Evolutionary conservation across 2,113 vertebrate genomes (phyloP).

Genomic region (Turdus rufiventris): DNA sequence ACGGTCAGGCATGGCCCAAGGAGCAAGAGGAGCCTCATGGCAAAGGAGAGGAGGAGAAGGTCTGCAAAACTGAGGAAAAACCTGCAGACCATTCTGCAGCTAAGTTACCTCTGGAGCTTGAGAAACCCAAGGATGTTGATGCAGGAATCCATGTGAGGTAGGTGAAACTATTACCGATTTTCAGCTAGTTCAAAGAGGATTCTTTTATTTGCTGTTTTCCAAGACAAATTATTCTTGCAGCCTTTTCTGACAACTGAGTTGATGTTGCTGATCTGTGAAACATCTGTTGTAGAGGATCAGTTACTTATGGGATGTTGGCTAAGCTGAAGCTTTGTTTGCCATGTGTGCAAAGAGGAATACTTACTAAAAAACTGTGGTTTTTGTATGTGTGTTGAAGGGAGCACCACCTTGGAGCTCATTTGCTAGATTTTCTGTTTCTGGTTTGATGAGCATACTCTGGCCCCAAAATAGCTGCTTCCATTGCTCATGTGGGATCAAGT

Average conservation of each 20-base stretch:
- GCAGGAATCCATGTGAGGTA: slow-evolving; percentile 59
- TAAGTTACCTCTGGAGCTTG: slow-evolving; percentile 35
- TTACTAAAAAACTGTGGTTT: background rate
- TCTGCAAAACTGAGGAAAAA: slow-evolving; percentile 24
- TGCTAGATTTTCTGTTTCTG: background rate
- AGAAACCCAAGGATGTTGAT: slow-evolving; percentile 53
- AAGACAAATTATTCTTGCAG: background rate
- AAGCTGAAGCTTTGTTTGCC: background rate
- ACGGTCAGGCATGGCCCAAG: slow-evolving; percentile 58
- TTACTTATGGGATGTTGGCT: background rate
- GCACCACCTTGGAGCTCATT: background rate
- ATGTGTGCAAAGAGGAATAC: background rate
- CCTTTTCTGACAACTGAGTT: background rate
- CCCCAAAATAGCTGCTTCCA: background rate
- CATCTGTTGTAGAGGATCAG: background rate
- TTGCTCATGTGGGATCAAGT: background rate
- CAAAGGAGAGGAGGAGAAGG: slow-evolving; percentile 31
- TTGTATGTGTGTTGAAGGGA: background rate
- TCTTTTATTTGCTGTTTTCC: background rate
- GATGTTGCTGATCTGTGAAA: background rate
- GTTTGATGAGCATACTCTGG: background rate
- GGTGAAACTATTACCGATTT: background rate
- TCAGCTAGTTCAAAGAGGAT: background rate
- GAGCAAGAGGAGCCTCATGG: slow-evolving; percentile 35
- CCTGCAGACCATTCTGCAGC: background rate